phyloP scores from a whole-genome alignment of 1,140 invertebrate genomes.

The Littorina saxatilis region DNA sequence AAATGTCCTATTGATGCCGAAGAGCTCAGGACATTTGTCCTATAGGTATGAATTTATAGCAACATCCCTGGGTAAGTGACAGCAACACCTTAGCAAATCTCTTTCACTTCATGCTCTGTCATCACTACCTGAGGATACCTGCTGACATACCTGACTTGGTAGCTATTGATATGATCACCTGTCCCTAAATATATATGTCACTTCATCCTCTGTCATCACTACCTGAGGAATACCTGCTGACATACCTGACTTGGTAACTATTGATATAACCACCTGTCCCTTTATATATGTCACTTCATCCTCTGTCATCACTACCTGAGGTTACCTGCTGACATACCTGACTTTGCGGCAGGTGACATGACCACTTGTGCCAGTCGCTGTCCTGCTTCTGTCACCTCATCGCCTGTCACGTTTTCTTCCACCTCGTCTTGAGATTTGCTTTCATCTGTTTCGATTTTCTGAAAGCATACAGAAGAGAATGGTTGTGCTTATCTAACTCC shows the following conservation, averaged over 20 bases:
- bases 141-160: not conserved
- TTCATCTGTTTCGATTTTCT: constrained; percentile 72
- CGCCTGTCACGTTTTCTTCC: constrained; percentile 34
- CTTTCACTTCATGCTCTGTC: too few species aligned
- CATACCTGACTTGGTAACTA: not conserved
- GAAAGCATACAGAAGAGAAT: constrained; percentile 31
- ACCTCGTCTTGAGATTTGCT: constrained; percentile 50
- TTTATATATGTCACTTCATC: constrained; percentile 56
- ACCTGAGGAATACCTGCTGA: not conserved
- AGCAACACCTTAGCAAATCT: too few species aligned
- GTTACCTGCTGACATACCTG: not conserved
- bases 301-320: constrained; percentile 24
- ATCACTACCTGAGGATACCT: not conserved
- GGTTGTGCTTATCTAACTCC: too few species aligned
- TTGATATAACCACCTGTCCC: not conserved
- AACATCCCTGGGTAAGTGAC: too few species aligned
- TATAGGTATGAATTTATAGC: too few species aligned
- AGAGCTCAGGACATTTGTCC: too few species aligned
- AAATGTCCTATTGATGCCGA: too few species aligned
- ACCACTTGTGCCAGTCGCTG: constrained; percentile 37
- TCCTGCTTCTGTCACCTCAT: constrained; percentile 60
- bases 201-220: not conserved
- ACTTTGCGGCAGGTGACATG: not conserved
- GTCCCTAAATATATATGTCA: constrained; percentile 38
- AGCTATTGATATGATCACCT: not conserved